phyloP scores from a whole-genome alignment of 2,113 vertebrate species.

The Melanerpes formicivorus region DNA sequence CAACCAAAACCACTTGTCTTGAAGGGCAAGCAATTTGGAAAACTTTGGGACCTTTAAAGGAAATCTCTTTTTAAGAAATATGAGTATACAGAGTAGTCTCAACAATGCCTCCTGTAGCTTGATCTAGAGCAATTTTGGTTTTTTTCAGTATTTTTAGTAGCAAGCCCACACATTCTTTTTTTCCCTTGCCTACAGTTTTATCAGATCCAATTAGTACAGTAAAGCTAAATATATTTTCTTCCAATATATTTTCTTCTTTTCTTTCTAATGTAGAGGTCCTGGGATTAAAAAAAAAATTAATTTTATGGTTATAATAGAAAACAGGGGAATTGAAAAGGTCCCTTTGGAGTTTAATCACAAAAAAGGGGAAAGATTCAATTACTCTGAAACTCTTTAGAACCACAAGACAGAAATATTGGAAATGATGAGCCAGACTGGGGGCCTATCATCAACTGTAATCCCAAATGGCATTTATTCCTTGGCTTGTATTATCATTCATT shows the following conservation, averaged over 20 bases:
- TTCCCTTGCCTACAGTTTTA: background rate
- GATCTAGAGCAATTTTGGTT: background rate
- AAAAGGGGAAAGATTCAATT: conserved; percentile 71
- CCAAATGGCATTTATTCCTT: conserved; percentile 42
- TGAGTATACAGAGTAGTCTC: background rate
- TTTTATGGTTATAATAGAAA: conserved; percentile 66
- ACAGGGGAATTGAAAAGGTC: conserved; percentile 57
- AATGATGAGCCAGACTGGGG: conserved; percentile 45
- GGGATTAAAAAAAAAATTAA: conserved; percentile 65
- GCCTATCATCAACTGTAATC: conserved; percentile 65
- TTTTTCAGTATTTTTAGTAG: accelerated
- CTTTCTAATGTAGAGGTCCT: background rate
- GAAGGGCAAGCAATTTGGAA: background rate
- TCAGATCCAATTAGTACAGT: conserved; percentile 32
- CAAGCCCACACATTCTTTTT: background rate
- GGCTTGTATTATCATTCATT: conserved; percentile 31
- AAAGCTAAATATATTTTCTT: conserved; percentile 22
- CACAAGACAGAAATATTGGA: conserved; percentile 48
- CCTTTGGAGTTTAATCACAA: conserved; percentile 59
- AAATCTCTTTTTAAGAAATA: background rate
- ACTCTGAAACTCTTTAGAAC: conserved; percentile 53
- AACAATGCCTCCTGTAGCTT: background rate
- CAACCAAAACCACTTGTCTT: background rate
- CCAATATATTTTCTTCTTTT: background rate
- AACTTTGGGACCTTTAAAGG: background rate